Evolutionary conservation across 2,888 invertebrate species (phyloP).

Genomic region (Acleris emargana): DNA sequence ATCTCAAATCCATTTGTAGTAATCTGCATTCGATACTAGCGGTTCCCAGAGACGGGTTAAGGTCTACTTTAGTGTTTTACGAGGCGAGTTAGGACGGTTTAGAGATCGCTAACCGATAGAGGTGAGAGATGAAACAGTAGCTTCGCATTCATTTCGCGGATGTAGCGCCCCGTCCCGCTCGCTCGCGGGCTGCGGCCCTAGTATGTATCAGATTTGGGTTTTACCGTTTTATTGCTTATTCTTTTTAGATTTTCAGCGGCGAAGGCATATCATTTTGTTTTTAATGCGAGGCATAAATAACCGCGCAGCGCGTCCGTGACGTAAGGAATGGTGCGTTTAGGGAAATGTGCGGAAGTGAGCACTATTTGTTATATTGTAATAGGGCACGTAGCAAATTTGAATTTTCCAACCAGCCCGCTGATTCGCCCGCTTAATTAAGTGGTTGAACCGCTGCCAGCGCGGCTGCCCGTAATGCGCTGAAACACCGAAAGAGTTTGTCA

Average conservation of each 20-base stretch:
- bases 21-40: conserved; percentile 72
- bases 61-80: conserved; percentile 69
- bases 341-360: conserved; percentile 71
- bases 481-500: conserved; percentile 27
- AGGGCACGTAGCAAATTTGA: conserved; percentile 41
- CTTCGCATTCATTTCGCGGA: conserved; percentile 79
- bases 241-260: conserved; percentile 84
- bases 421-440: conserved; percentile 46
- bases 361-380: conserved; percentile 60
- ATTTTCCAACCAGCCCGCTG: conserved; percentile 40
- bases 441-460: conserved; percentile 42
- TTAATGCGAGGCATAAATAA: conserved; percentile 81
- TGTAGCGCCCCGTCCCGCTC: conserved; percentile 74
- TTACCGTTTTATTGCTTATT: conserved; percentile 85
- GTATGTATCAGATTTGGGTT: conserved; percentile 84
- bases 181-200: conserved; percentile 76
- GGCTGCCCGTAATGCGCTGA: conserved; percentile 21
- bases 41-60: conserved; percentile 59
- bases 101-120: conserved; percentile 79
- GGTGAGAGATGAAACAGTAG: conserved; percentile 84
- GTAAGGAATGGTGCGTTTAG: conserved; percentile 75
- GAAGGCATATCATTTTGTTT: conserved; percentile 83
- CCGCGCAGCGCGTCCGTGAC: conserved; percentile 72
- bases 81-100: conserved; percentile 77
- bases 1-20: conserved; percentile 83